Base-by-base conservation (phyloP, 2,888 invertebrate genomes). In the Prionchulus punctatus region DNA sequence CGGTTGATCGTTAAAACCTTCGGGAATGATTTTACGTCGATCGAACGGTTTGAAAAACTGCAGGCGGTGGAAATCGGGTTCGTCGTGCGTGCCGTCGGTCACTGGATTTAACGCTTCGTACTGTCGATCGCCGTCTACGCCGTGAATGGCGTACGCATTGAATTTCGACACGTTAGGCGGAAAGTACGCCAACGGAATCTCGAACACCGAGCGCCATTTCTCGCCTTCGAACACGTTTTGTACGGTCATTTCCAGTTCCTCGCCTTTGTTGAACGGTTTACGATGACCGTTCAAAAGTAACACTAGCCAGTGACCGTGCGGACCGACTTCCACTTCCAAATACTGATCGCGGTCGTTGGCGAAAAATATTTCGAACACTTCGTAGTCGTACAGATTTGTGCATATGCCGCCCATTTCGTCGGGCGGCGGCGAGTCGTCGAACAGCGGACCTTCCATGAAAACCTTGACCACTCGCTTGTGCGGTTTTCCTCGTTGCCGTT, bases 61-160 rank as follows among this genome's bases (percentile, higher is more conserved):
- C 42, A 76, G 62, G 30, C 72, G 67, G 60, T 77, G 77, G 61
- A 77, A 77, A 63, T 78, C 75, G 26, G 77, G 76, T 43, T 70
- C 63, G 49, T 62, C 55, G 57, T 66, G 66, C 30, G 64, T 64
- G 45, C 71, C 71, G 30, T 65, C 65, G 7, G 72, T 72, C 12
- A 72, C 73, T 3, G 77, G 75, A 62, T 69, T 73, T 18, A 77
- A 65, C 0, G 76, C 67, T 61, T 76, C 73, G 62, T 77, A 78
- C 28, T 65, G 63, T 12, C 77, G 63, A 2, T 67, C 64, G 1
- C 64, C 64, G 1, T 67, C 74, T 12, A 67, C 65, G 1, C 77
- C 77, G 60, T 78, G 76, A 43, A 77, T 76, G 45, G 76, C 76
- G 62, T 75, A 78, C 2, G 77, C 76, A 62, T 78, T 78, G 64